These are phyloP conservation scores for Oostethus manadensis DNA, from an alignment of 2,113 vertebrate genomes.

Conservation along the genomic window DNA sequence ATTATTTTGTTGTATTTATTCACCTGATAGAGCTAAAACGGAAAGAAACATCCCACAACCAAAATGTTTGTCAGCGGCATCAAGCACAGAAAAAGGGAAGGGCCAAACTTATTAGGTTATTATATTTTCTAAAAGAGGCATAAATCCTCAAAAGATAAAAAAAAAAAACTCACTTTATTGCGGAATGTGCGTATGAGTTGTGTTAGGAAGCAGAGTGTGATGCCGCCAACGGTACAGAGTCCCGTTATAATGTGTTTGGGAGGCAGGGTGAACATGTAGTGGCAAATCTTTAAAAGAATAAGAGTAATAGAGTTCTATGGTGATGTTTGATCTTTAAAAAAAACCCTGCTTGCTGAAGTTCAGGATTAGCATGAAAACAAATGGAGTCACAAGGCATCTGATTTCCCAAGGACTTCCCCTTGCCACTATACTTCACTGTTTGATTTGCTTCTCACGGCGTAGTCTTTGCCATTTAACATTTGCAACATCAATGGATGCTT, in stretches of 20 bases:
- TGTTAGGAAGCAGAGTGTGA: too few relatives aligned
- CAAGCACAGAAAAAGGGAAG: neutral
- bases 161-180: too few relatives aligned
- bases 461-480: conserved; percentile 24
- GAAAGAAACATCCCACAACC: neutral
- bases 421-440: conserved; percentile 20
- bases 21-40: neutral
- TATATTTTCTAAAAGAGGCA: too few relatives aligned
- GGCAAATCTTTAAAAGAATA: too few relatives aligned
- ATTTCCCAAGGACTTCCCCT: conserved; percentile 25
- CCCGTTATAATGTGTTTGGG: neutral
- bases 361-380: conserved; percentile 28
- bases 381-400: conserved; percentile 50
- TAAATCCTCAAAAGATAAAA: too few relatives aligned
- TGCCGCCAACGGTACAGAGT: too few relatives aligned
- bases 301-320: too few relatives aligned
- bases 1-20: neutral
- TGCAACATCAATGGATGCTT: conserved; percentile 44
- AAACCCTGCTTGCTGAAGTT: conserved; percentile 54
- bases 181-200: too few relatives aligned
- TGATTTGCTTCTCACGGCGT: conserved; percentile 23
- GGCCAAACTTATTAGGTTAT: too few relatives aligned
- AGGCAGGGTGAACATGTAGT: too few relatives aligned
- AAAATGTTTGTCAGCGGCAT: neutral
- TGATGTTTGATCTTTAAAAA: neutral